Evolutionary conservation across 2,113 vertebrate species (phyloP).

Genomic region (Brevimyrus niger): DNA sequence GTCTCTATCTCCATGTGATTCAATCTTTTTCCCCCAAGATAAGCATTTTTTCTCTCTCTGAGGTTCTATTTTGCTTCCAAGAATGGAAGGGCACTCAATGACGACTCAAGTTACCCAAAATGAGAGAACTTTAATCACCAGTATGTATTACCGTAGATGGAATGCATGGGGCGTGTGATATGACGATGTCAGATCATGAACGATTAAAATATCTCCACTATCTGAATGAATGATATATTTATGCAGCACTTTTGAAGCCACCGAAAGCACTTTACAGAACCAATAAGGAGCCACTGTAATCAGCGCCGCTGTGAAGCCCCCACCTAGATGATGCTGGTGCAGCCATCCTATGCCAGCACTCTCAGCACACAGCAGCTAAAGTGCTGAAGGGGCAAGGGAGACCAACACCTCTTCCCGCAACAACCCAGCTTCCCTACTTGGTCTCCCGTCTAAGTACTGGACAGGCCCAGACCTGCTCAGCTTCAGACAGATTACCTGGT

Average conservation of each 20-base stretch:
- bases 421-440: not conserved
- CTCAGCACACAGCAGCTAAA: not conserved
- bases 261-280: not conserved
- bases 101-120: too few species aligned
- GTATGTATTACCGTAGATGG: too few species aligned
- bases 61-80: too few species aligned
- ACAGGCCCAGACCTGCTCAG: not conserved
- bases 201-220: not conserved
- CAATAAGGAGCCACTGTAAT: not conserved
- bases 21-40: too few species aligned
- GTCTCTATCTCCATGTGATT: too few species aligned
- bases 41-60: too few species aligned
- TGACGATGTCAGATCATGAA: too few species aligned
- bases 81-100: too few species aligned
- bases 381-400: not conserved
- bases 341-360: not conserved
- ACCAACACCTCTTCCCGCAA: not conserved
- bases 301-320: too few species aligned
- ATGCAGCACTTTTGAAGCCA: not conserved
- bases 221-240: not conserved
- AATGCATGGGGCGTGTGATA: too few species aligned
- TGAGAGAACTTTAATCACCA: too few species aligned
- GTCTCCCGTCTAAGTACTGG: not conserved
- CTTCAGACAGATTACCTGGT: not conserved
- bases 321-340: not conserved